A percentile compares a stretch with the other conserved stretches of the same genome.
phyloP scores from a whole-genome alignment of 2,797 vertebrate species.

The Esox lucius region DNA sequence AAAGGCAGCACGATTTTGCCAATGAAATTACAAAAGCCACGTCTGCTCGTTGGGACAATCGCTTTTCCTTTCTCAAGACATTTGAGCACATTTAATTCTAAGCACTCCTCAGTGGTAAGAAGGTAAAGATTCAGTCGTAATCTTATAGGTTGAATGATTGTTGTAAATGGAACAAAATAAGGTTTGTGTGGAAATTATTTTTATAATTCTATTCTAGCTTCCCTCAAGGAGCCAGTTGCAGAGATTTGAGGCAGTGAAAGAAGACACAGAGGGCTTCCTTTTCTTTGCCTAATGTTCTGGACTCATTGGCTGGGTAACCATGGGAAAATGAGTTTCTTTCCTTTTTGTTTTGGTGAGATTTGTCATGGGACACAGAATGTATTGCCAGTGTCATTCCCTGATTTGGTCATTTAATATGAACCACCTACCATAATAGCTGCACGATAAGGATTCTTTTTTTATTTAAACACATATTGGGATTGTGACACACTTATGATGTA shows the following conservation, averaged over 20 bases:
- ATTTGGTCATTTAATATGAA: constrained; percentile 45
- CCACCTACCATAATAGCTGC: not conserved
- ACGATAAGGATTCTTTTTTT: not conserved
- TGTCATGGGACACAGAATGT: constrained; percentile 32
- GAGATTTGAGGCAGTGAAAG: constrained; percentile 53
- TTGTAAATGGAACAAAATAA: constrained; percentile 33
- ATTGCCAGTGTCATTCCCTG: constrained; percentile 32
- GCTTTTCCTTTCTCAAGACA: constrained; percentile 44
- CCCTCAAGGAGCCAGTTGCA: constrained; percentile 48
- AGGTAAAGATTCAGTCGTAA: constrained; percentile 17
- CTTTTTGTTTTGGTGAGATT: constrained; percentile 45
- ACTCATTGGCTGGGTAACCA: constrained; percentile 69
- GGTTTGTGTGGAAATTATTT: constrained; percentile 61
- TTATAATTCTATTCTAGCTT: constrained; percentile 49
- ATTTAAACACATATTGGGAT: too few relatives aligned
- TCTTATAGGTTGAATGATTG: constrained; percentile 43
- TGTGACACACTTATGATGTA: too few relatives aligned
- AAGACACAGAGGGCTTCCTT: constrained; percentile 48
- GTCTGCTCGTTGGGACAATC: constrained; percentile 25
- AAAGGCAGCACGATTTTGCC: constrained; percentile 8
- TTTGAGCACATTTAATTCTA: constrained; percentile 27
- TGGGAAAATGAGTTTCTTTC: constrained; percentile 61
- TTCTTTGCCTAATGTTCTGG: constrained; percentile 63
- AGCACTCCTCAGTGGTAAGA: not conserved
- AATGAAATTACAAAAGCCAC: constrained; percentile 35